phyloP scores from a whole-genome alignment of 2,888 invertebrate genomes.

The Craniophora ligustri region DNA sequence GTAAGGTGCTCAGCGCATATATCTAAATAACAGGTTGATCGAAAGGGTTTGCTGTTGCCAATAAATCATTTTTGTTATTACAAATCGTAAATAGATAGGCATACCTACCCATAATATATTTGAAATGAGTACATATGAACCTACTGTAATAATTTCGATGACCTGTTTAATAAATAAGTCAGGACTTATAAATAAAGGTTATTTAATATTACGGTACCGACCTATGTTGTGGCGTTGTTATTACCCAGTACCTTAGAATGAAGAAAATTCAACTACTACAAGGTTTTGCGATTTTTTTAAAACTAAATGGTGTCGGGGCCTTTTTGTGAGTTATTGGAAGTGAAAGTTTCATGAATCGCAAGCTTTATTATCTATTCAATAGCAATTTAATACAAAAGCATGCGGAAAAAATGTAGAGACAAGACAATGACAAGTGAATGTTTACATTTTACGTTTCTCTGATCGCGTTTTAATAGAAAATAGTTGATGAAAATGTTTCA shows the following conservation, averaged over 20 bases:
- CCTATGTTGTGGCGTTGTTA: too few relatives aligned
- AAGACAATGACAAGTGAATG: background rate
- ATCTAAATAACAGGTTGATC: constrained; percentile 20
- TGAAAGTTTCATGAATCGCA: background rate
- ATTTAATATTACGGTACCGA: constrained; percentile 12
- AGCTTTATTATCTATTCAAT: too few relatives aligned
- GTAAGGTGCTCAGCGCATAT: background rate
- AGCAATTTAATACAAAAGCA: too few relatives aligned
- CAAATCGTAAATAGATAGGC: constrained; percentile 38
- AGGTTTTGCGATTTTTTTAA: too few relatives aligned
- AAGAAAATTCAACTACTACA: too few relatives aligned
- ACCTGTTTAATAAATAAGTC: constrained; percentile 25
- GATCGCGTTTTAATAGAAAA: too few relatives aligned
- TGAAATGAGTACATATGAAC: constrained; percentile 10
- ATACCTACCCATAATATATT: constrained; percentile 41
- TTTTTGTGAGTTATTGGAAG: background rate
- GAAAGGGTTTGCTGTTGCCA: constrained; percentile 44
- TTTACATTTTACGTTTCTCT: background rate
- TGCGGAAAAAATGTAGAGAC: background rate
- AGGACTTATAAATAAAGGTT: constrained; percentile 8
- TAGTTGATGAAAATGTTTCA: background rate
- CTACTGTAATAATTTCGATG: constrained; percentile 43
- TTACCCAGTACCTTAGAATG: too few relatives aligned
- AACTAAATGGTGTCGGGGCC: too few relatives aligned
- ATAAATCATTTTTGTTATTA: constrained; percentile 49